Evolutionary conservation across 2,888 invertebrate genomes (phyloP), one percentile per base, ranked within the genome.

Genomic region (Elysia crispata): DNA sequence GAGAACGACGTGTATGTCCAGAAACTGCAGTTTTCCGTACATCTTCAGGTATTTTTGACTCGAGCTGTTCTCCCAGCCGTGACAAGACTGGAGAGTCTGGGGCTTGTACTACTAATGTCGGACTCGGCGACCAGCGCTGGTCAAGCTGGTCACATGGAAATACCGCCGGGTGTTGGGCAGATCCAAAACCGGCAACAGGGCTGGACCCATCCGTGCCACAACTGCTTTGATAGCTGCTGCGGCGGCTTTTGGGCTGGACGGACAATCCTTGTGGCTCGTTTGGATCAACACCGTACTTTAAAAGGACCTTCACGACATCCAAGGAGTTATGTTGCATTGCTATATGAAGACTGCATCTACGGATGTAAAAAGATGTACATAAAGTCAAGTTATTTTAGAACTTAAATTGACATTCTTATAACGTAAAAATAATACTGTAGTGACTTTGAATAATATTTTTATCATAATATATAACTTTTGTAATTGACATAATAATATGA

Each of bases 301-400:
- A 93, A 64, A 94, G 91, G 33, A 94, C 91, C 50, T 93, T 90
- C 5, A 93, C 92, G 23, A 94, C 94, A 84, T 94, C 94, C 54
- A 93, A 89, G 25, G 94, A 93, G 74, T 93, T 93, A 88, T 94
- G 93, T 83, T 94, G 93, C 73, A 94, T 93, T n/a, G 94, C 94
- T n/a, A 90, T 86, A 90, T 94, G 94, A 30, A 94, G 90, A 60
- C 94, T 93, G 87, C 93, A 93, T 81, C 92, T 91, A 88, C 93
- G 93, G 78, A n/a, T n/a, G 93, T 92, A 72, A 92, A 89, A 6
- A 93, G 92, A 72, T 90, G 89, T 60, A 91, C 91, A 73, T 84
- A 23, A 15, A 23, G 15, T 11, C 64, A 64, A 64, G 23, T n/a
- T n/a, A n/a, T n/a, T n/a, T n/a, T n/a, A n/a, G n/a, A n/a, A n/a